Evolutionary conservation across 92 coral and sea anemone species (phyloP).

Genomic region (Palythoa grandiflora): DNA sequence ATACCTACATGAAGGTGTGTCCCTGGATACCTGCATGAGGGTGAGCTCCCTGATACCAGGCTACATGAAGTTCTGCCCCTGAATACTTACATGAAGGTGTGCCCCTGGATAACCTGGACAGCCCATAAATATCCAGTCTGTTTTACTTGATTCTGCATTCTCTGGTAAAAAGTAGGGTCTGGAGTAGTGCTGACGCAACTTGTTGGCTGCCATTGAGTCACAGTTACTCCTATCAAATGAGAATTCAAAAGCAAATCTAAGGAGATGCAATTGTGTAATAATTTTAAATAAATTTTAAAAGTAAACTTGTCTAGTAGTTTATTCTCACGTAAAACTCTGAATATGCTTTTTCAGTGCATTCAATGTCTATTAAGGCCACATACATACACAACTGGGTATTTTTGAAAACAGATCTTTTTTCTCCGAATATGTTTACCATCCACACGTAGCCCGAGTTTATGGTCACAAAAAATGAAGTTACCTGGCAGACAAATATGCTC

Average conservation of each 20-base stretch:
- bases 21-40: too few species aligned
- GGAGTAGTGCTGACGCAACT: constrained; percentile 84
- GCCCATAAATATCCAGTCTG: constrained; percentile 99
- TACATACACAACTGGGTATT: too few species aligned
- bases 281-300: not conserved
- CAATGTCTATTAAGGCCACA: too few species aligned
- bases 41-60: too few species aligned
- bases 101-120: constrained; percentile 97
- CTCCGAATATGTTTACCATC: too few species aligned
- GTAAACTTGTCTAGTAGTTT: too few species aligned
- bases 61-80: not conserved
- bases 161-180: constrained; percentile 95
- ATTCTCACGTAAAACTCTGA: not conserved
- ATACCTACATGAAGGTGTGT: too few species aligned
- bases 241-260: not conserved
- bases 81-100: constrained; percentile 81
- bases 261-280: not conserved
- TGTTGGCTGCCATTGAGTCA: constrained; percentile 95
- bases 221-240: constrained; percentile 86
- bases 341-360: too few species aligned
- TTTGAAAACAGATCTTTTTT: too few species aligned
- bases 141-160: constrained; percentile 93
- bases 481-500: too few species aligned
- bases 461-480: too few species aligned
- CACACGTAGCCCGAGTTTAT: too few species aligned